Percentiles rank a stretch among this genome's conserved stretches.
phyloP scores from a whole-genome alignment of 2,888 invertebrate species.

The Agrochola lota region DNA sequence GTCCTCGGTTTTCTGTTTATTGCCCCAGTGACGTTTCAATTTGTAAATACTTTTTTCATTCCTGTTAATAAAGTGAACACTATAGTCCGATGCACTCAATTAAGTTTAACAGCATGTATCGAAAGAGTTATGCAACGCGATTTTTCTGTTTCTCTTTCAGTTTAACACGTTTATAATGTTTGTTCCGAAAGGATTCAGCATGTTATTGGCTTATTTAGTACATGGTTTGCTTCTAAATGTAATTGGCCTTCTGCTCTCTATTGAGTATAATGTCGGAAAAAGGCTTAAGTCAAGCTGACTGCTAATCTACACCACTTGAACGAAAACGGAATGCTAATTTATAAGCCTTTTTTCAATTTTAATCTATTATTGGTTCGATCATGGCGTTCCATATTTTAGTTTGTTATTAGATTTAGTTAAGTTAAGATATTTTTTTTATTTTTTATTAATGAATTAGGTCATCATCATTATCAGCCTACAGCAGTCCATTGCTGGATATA shows the following conservation, averaged over 20 bases:
- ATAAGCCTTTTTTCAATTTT: not conserved
- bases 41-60: constrained; percentile 56
- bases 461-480: too few species aligned
- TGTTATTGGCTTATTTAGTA: not conserved
- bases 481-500: too few species aligned
- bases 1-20: constrained; percentile 24
- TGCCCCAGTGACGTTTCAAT: constrained; percentile 51
- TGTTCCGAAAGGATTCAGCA: not conserved
- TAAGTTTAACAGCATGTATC: constrained; percentile 48
- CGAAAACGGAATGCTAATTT: not conserved
- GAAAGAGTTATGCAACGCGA: constrained; percentile 28
- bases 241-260: not conserved
- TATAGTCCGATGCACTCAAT: constrained; percentile 51
- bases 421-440: too few species aligned
- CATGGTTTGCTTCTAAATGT: not conserved
- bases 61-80: constrained; percentile 47
- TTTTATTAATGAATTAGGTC: too few species aligned
- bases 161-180: constrained; percentile 26
- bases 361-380: not conserved
- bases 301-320: not conserved
- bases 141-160: constrained; percentile 30
- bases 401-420: too few species aligned
- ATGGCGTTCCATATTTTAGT: too few species aligned
- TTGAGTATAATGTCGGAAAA: not conserved
- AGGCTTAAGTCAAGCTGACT: too few species aligned